Percentiles rank a stretch among this genome's conserved stretches.
phyloP scores from a whole-genome alignment of 1,140 invertebrate genomes.

The Zeugodacus cucurbitae region DNA sequence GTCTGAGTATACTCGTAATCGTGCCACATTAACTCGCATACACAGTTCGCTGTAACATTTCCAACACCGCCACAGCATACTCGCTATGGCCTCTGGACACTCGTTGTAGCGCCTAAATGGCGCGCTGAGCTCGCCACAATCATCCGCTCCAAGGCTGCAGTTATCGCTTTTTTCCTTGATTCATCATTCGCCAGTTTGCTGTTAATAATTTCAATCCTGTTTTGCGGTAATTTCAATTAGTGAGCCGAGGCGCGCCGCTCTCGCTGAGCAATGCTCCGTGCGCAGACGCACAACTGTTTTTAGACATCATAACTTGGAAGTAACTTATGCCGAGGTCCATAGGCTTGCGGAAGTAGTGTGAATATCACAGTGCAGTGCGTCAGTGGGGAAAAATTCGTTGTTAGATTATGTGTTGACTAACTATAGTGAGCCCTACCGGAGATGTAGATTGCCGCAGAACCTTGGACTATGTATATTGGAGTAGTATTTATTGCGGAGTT shows the following conservation, averaged over 20 bases:
- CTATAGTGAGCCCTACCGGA: too few species aligned
- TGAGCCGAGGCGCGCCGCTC: not conserved
- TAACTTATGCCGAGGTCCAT: not conserved
- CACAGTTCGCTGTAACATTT: not conserved
- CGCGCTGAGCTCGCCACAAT: not conserved
- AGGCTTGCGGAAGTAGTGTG: not conserved
- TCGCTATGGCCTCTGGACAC: not conserved
- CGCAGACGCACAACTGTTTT: not conserved
- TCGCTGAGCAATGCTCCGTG: not conserved
- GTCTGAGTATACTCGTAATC: not conserved
- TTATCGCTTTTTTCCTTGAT: not conserved
- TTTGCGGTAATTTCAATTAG: conserved; percentile 38
- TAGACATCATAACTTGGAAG: not conserved
- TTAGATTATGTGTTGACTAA: too few species aligned
- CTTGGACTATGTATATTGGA: too few species aligned
- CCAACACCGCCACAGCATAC: not conserved
- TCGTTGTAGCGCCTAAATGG: not conserved
- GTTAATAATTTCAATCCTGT: conserved; percentile 32
- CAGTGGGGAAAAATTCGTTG: too few species aligned
- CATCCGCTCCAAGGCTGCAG: conserved; percentile 11
- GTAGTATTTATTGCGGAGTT: too few species aligned
- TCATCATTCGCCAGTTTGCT: not conserved
- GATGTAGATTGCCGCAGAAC: too few species aligned
- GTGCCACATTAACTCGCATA: conserved; percentile 1
- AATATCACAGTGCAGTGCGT: not conserved